Base-by-base conservation (phyloP, 2,888 invertebrate genomes). In the Nemurella pictetii region DNA sequence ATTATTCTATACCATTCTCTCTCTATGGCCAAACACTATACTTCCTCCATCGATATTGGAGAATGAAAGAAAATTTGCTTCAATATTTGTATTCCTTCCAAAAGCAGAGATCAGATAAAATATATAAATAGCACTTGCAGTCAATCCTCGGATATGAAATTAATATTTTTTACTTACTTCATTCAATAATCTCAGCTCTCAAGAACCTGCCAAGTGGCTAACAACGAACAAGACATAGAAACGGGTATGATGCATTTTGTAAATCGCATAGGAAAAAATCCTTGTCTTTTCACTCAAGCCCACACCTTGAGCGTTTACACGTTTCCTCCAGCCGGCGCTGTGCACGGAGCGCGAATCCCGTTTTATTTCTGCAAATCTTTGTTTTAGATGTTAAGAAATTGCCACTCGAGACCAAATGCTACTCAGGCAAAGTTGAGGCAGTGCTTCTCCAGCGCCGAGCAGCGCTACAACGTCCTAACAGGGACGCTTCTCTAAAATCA, bases 401-500 rank as follows among this genome's bases (percentile, higher is more conserved):
- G 55, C 55, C 55, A 55, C 55, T 55, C 55, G 55, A 55, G 55
- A 55, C 55, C 55, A 55, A 55, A 55, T 55, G 55, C 55, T 55
- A 55, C 55, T 55, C 55, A 55, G 20, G 55, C 9, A 55, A 55
- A 55, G 15, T 55, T 55, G 55, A 55, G 75, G 28, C 26, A 75
- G 75, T 75, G 75, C 26, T 26, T 7, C 12, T 75, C 27, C 7
- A 9, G 15, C 75, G 75, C 28, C 4, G n/a, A n/a, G 74, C 5
- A 26, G 75, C 75, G 7, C 36, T 15, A 15, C 36, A 36, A 7
- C 36, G 36, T 36, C 36, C 9, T 9, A 26, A 75, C 75, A 28
- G 27, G 5, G 27, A 20, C 55, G 55, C 55, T 55, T 55, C 55
- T 55, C 55, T 55, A 55, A 55, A 82, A 82, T 82, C 82, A 82